Conservation (phyloP, 2,113 vertebrate genomes). For the Mohoua ochrocephala region DNA sequence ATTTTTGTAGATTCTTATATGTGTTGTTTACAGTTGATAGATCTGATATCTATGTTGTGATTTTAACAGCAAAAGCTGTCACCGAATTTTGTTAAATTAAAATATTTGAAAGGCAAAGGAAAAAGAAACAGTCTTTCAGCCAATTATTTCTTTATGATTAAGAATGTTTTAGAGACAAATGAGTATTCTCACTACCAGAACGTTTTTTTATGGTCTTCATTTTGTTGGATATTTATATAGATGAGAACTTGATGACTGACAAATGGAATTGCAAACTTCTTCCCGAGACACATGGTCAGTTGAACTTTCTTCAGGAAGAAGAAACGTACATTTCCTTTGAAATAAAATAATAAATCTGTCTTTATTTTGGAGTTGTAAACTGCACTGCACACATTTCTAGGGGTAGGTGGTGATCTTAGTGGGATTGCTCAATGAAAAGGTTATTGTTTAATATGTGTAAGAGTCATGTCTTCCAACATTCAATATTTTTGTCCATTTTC, state of each 20-base stretch:
- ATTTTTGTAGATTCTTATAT: not conserved
- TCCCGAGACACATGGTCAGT: not conserved
- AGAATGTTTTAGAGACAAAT: not conserved
- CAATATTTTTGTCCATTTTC: not conserved
- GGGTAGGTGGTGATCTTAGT: not conserved
- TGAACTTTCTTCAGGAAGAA: not conserved
- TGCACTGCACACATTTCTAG: not conserved
- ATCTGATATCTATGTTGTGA: not conserved
- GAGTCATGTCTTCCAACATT: not conserved
- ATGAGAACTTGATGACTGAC: not conserved
- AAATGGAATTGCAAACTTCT: not conserved
- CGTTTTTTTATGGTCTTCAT: not conserved
- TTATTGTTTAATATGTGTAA: not conserved
- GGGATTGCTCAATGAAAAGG: not conserved
- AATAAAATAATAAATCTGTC: not conserved
- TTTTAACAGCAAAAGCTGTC: not conserved
- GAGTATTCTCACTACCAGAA: not conserved
- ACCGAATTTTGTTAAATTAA: not conserved
- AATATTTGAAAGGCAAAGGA: not conserved
- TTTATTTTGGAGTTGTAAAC: not conserved
- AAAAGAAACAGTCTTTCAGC: not conserved
- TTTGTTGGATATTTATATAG: not conserved
- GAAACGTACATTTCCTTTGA: not conserved
- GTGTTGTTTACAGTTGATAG: not conserved
- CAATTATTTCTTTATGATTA: not conserved